Evolutionary conservation across 2,797 vertebrate genomes (phyloP).

Genomic region (Loriculus beryllinus): DNA sequence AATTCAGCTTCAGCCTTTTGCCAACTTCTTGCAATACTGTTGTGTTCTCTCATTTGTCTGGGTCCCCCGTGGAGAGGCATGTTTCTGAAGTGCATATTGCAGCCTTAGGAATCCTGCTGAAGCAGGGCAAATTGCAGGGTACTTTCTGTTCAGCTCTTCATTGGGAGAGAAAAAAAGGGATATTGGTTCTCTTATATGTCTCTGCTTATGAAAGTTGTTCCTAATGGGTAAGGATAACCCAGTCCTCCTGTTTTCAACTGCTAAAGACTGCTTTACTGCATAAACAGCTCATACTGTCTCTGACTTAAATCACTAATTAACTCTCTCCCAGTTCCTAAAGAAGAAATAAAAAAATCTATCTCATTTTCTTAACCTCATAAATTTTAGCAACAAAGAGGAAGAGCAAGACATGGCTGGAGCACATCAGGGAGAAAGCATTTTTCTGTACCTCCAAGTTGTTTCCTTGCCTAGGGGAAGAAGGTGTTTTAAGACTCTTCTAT

Average conservation of each 20-base stretch:
- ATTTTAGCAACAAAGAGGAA: background rate
- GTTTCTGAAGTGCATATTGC: constrained; percentile 12
- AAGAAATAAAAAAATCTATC: background rate
- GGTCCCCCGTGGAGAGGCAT: background rate
- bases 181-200: background rate
- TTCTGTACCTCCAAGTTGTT: background rate
- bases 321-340: background rate
- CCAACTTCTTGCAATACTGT: background rate
- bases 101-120: background rate
- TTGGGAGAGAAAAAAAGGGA: background rate
- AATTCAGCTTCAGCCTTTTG: constrained; percentile 29
- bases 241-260: background rate
- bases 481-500: background rate
- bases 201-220: background rate
- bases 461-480: background rate
- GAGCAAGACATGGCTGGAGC: background rate
- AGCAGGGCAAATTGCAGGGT: background rate
- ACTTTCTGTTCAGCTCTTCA: background rate
- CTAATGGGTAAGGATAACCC: background rate
- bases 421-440: background rate
- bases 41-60: constrained; percentile 12
- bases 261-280: background rate
- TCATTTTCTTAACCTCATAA: background rate
- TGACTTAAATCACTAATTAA: background rate
- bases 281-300: background rate